Base-by-base conservation (phyloP, 2,888 invertebrate genomes). In the Phrixothrix hirtus region DNA sequence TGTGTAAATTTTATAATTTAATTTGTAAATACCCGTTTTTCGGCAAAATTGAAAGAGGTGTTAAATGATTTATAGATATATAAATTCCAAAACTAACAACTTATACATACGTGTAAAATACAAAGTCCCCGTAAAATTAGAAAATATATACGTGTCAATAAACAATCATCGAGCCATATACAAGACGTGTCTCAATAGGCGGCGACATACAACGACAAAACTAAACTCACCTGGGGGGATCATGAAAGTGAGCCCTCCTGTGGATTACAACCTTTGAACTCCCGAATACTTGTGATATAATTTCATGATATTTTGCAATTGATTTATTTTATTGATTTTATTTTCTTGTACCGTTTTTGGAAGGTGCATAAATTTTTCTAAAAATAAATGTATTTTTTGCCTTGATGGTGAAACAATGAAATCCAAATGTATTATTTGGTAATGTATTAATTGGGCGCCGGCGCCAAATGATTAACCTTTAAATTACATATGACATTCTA, bases 401-500 rank as follows among this genome's bases (percentile, higher is more conserved):
- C n/a, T n/a, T n/a, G n/a, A n/a, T n/a, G n/a, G n/a, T n/a, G n/a
- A n/a, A n/a, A n/a, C n/a, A n/a, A n/a, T n/a, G n/a, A n/a, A n/a
- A n/a, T n/a, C n/a, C n/a, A n/a, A n/a, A n/a, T n/a, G n/a, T n/a
- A n/a, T n/a, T n/a, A n/a, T n/a, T n/a, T n/a, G n/a, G 41, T 30
- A 6, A 12, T 34, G 35, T 35, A 45, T 45, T 45, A 46, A 46
- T 32, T 26, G 43, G 39, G 45, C 51, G 51, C 51, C 45, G 35
- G 44, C 51, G 51, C 35, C 42, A 12, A 17, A 13, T 17, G 26
- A 45, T 39, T 44, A 30, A 45, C 51, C 51, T 51, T 39, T 44
- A 45, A 41, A 45, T 39, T 29, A n/a, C n/a, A n/a, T 39, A 39
- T 35, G 39, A 45, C 51, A 45, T 44, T 42, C 48, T 41, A 34